Conservation (phyloP, 1,140 invertebrate genomes). For the Leptinotarsa lineolata region DNA sequence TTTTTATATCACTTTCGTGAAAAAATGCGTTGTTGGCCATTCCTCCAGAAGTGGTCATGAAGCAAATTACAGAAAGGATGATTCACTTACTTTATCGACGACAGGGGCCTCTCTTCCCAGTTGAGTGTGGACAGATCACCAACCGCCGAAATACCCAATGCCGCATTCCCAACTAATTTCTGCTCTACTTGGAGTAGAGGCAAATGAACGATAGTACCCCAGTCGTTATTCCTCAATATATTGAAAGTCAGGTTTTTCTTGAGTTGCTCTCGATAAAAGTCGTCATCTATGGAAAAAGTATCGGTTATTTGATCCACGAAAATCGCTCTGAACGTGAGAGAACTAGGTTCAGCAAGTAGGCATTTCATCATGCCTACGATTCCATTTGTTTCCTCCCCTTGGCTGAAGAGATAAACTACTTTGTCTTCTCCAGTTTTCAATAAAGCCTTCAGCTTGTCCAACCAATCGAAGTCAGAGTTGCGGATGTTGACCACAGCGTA, state of each 20-base stretch:
- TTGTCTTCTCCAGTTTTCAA: slow-evolving; percentile 65
- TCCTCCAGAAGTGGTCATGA: no score
- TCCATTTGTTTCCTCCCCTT: slow-evolving; percentile 72
- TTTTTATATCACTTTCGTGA: no score
- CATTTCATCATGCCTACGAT: slow-evolving; percentile 88
- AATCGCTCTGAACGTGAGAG: slow-evolving; percentile 66
- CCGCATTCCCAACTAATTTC: slow-evolving; percentile 58
- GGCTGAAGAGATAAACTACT: slow-evolving; percentile 69
- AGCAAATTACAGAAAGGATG: no score
- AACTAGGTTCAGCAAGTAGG: slow-evolving; percentile 80
- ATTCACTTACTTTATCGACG: slow-evolving; percentile 23
- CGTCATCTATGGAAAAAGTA: slow-evolving; percentile 64
- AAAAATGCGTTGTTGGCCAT: no score
- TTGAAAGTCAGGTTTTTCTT: slow-evolving; percentile 70
- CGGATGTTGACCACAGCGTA: slow-evolving; percentile 64
- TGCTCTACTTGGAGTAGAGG: slow-evolving; percentile 12
- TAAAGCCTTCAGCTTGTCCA: slow-evolving; percentile 75
- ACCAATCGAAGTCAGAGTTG: slow-evolving; percentile 76
- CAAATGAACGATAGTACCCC: slow-evolving; percentile 64
- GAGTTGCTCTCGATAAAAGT: slow-evolving; percentile 65
- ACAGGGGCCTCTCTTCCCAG: slow-evolving; percentile 73
- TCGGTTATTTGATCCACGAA: slow-evolving; percentile 67
- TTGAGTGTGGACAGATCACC: slow-evolving; percentile 83
- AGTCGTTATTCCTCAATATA: slow-evolving; percentile 64
- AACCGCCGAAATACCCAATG: slow-evolving; percentile 74